These are phyloP conservation scores for Ceraclea dissimilis DNA, from an alignment of 2,888 invertebrate genomes.

Conservation along the genomic window DNA sequence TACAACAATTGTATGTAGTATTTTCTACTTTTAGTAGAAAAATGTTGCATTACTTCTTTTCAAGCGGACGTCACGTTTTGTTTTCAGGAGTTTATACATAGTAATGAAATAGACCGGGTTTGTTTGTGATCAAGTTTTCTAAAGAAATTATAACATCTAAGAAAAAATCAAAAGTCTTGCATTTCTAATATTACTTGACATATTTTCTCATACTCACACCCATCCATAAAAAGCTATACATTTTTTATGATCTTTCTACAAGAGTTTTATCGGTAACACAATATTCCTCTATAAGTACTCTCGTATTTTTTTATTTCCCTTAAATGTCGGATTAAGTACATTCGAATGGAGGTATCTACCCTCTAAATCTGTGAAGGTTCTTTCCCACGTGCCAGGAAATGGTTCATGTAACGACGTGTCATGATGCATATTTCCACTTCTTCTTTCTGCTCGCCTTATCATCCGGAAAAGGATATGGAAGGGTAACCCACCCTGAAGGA, in stretches of 20 bases:
- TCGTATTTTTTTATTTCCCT: background rate
- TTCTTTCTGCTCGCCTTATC: conserved; percentile 17
- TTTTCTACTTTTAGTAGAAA: too few species aligned
- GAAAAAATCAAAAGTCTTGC: too few species aligned
- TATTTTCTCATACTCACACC: too few species aligned
- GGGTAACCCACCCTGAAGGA: conserved; percentile 11
- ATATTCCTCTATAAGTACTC: background rate
- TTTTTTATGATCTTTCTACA: background rate
- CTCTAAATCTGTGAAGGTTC: background rate
- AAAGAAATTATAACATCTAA: too few species aligned
- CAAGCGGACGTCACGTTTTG: too few species aligned
- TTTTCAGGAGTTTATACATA: too few species aligned
- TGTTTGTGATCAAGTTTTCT: too few species aligned
- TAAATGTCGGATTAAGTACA: background rate
- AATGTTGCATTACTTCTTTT: too few species aligned
- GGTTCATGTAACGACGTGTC: conserved; percentile 24
- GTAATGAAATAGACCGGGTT: too few species aligned
- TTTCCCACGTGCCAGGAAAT: conserved; percentile 14
- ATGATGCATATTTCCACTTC: conserved; percentile 4
- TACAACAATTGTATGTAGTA: too few species aligned
- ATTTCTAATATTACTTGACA: too few species aligned
- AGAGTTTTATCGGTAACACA: background rate
- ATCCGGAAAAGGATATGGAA: conserved; percentile 17
- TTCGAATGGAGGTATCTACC: background rate
- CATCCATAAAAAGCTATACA: background rate